Base-by-base conservation (phyloP, 2,888 invertebrate species). In the Esperia sulphurella region DNA sequence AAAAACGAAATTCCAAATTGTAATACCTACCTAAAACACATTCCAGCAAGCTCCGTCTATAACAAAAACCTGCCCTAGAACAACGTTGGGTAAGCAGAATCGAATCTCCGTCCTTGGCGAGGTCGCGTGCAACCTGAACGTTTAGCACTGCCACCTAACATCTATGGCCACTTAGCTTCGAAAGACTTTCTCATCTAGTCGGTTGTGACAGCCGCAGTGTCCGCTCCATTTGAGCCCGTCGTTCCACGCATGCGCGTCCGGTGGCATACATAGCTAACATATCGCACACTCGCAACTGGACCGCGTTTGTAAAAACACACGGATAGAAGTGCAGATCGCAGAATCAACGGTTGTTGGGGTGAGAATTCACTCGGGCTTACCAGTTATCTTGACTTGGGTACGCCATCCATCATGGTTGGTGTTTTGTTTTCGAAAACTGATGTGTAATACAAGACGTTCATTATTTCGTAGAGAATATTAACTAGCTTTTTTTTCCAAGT, bases 251-350 rank as follows among this genome's bases (percentile, higher is more conserved):
- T 68, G 75, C 71, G 78, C 81, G 83, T 88, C 88, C 88, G 88
- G 81, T 78, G 81, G 75, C 88, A 83, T 69, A 87, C 83, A 88
- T 88, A 85, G 79, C 84, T 61, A 56, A 77, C 88, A 87, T 88
- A 89, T 86, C 75, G 87, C 89, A 88, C 88, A 66, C 57, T 55
- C 57, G 59, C 78, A 83, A 85, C 77, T 84, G 72, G 86, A 83
- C 75, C 85, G 78, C 59, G 66, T 66, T 65, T 63, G 79, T 71
- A 88, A 87, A 87, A 87, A 86, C 81, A 76, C 67, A 81, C 82
- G 84, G 74, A 72, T 64, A 56, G 57, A 54, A 46, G 58, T 56
- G 55, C 61, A 53, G 60, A 54, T 58, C 50, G 59, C 65, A 63
- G 59, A 48, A 51, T 10, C 45, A 51, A 51, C 50, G 48, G 48